Evolutionary conservation across 2,113 vertebrate genomes (phyloP).

Genomic region (Toxotes chatareus): DNA sequence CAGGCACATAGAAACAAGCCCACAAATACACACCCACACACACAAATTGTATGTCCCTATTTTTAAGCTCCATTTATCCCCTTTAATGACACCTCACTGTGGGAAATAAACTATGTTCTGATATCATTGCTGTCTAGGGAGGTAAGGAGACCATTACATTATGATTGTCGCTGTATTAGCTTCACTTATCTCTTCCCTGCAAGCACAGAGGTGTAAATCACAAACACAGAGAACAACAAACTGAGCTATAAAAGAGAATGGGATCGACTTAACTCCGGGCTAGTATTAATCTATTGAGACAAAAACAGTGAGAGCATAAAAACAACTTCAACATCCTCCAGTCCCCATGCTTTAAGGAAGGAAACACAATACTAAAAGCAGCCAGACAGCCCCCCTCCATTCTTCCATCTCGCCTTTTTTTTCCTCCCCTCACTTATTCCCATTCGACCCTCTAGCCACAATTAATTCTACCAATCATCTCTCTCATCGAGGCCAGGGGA

Average conservation of each 20-base stretch:
- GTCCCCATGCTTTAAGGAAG: conserved; percentile 41
- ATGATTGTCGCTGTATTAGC: conserved; percentile 59
- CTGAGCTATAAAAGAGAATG: conserved; percentile 68
- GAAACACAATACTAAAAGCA: conserved; percentile 61
- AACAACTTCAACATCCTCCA: conserved; percentile 48
- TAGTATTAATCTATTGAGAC: conserved; percentile 60
- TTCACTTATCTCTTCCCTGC: conserved; percentile 57
- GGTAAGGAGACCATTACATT: conserved; percentile 62
- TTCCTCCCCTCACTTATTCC: conserved; percentile 59
- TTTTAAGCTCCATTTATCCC: conserved; percentile 61
- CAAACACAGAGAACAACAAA: conserved; percentile 42
- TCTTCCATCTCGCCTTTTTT: conserved; percentile 33
- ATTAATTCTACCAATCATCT: conserved; percentile 84
- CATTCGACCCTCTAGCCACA: conserved; percentile 80
- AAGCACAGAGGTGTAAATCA: conserved; percentile 66
- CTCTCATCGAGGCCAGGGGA: conserved; percentile 74
- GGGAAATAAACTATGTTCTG: conserved; percentile 42
- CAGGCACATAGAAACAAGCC: background rate
- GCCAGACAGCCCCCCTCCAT: conserved; percentile 28
- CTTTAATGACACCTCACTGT: conserved; percentile 63
- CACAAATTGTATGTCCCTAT: conserved; percentile 1
- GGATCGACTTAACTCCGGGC: conserved; percentile 37
- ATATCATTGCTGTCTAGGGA: conserved; percentile 61
- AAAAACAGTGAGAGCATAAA: conserved; percentile 45
- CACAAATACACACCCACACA: conserved; percentile 3